Base-by-base conservation (phyloP, 2,888 invertebrate species). In the Epinotia demarniana region DNA sequence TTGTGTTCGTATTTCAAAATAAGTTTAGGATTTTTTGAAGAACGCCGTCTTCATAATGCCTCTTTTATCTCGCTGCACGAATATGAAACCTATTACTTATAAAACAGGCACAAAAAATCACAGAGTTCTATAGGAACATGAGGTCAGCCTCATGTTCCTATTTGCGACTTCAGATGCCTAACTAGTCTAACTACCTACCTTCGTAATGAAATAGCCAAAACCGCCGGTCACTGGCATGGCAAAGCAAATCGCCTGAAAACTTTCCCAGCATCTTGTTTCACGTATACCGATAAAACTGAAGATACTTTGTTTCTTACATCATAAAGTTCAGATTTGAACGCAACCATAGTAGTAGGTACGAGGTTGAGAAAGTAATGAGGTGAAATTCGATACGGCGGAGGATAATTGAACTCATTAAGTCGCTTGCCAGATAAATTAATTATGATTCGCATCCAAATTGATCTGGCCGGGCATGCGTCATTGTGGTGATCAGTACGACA, bases 331-430 rank as follows among this genome's bases (percentile, higher is more conserved):
- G 23, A 23, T 39, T 58, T n/a, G 43, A n/a, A 68, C 4, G 5
- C n/a, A 46, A 46, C 1, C 12, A 11, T 5, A 27, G 27, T 4
- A 8, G 2, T 46, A 60, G 23, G 46, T 60, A 69, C n/a, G 69
- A 69, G 58, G n/a, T 69, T 46, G 43, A 58, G 39, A 23, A n/a
- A 58, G n/a, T 23, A 23, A 72, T 72, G 53, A 72, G 76, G 73
- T 72, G 60, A 46, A 75, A 75, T 75, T 75, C 49, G 64, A 75
- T 75, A 70, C 57, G 33, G 73, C 78, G 77, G 76, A 72, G 62
- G 62, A 63, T 80, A 78, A 80, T 79, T 79, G 73, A 76, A 73
- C 70, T 75, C 77, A 78, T 77, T 78, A 67, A 69, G 69, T 72
- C 75, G 70, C 75, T 75, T 69, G 58, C 62, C 72, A 73, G 66